Evolutionary conservation across 2,113 vertebrate genomes (phyloP), one percentile per base, ranked within the genome.

Genomic region (Corynorhinus townsendii): DNA sequence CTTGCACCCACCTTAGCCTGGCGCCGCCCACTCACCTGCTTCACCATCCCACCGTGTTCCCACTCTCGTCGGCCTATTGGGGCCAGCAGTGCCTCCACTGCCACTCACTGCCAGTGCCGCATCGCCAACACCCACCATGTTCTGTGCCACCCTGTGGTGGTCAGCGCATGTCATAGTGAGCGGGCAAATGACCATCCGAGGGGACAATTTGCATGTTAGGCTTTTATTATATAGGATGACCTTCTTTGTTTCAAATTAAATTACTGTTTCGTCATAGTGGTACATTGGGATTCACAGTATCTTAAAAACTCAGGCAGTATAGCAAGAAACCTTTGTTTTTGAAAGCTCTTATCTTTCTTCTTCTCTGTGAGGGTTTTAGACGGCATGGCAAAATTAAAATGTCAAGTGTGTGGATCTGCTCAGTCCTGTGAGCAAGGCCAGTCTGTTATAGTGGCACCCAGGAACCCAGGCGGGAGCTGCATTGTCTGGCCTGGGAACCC

Each of bases 401-500:
- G 40, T 97, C 94, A 92, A 91, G 85, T 93, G 92, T 28, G 49
- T 96, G 96, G 96, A 97, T 97, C 97, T 97, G 96, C 98, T 99
- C 98, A 98, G 97, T 98, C 97, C 98, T 96, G 96, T 98, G 98
- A 98, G 98, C 94, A 49, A 90, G 91, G 97, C 98, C 98, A 98
- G 98, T 98, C 95, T 94, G 97, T 95, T 94, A 95, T 98, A 98
- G 98, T 98, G 98, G 98, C n/a, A n/a, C n/a, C n/a, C n/a, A n/a
- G n/a, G n/a, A n/a, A n/a, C 97, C 96, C 94, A 90, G 97, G 97
- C 98, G 64, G 91, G 97, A 97, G 97, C 97, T 96, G 97, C 98
- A 99, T 99, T 99, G 98, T 99, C 96, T 98, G 96, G 98, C 98
- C 98, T 99, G 98, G 98, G 98, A 99, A 99, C 98, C 76, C 86